phyloP scores from a whole-genome alignment of 2,888 invertebrate genomes.

The Siphlonurus alternatus region DNA sequence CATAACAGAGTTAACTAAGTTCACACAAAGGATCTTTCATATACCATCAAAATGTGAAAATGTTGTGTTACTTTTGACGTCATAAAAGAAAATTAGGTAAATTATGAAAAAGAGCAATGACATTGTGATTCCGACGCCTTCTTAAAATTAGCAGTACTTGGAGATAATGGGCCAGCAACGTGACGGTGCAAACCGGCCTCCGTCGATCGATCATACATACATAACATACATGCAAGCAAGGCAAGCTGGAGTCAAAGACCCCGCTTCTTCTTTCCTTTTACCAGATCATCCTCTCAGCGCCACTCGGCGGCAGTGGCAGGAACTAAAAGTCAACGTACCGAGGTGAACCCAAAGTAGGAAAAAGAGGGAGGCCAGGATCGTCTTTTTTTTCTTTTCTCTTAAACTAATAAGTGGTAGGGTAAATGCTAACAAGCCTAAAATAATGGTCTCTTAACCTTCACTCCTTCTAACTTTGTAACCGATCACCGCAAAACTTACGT shows the following conservation, averaged over 20 bases:
- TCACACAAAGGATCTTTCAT: too few relatives aligned
- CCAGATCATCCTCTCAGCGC: not conserved
- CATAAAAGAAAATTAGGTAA: too few relatives aligned
- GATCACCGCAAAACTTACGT: too few relatives aligned
- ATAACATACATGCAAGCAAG: not conserved
- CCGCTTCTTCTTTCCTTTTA: not conserved
- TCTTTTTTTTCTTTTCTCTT: too few relatives aligned
- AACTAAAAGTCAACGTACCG: conserved; percentile 2
- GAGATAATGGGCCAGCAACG: too few relatives aligned
- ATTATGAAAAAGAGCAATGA: too few relatives aligned
- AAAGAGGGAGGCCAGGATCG: not conserved
- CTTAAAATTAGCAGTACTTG: not conserved
- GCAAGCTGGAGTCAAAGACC: not conserved
- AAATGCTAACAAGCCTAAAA: not conserved
- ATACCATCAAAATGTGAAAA: too few relatives aligned
- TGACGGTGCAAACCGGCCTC: not conserved
- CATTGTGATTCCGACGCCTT: too few relatives aligned
- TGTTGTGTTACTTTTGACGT: too few relatives aligned
- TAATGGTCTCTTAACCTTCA: not conserved
- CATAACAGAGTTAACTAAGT: too few relatives aligned
- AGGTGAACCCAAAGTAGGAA: not conserved
- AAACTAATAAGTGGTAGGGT: not conserved
- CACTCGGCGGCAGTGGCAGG: not conserved
- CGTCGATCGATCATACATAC: not conserved
- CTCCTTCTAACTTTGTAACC: too few relatives aligned